These are phyloP conservation scores for Heptranchias perlo DNA, from an alignment of 2,113 vertebrate species.

Conservation along the genomic window DNA sequence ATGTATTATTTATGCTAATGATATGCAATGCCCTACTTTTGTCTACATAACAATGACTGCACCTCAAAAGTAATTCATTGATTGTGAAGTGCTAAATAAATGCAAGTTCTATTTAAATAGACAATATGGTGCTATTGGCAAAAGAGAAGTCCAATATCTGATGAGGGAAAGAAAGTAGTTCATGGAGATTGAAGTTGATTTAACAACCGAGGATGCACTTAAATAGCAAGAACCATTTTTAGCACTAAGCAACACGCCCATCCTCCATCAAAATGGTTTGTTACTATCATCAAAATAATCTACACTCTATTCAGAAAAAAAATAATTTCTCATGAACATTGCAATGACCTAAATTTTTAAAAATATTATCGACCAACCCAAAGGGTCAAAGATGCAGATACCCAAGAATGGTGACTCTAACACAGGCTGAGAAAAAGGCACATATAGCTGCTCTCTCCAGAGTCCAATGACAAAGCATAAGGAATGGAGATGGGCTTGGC, in stretches of 20 bases:
- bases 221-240: not conserved
- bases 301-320: not conserved
- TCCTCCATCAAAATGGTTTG: not conserved
- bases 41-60: not conserved
- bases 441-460: not conserved
- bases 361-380: not conserved
- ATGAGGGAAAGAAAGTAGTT: not conserved
- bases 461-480: too few species aligned
- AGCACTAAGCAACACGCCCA: not conserved
- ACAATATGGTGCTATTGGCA: not conserved
- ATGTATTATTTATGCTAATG: not conserved
- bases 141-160: not conserved
- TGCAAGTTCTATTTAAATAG: not conserved
- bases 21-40: not conserved
- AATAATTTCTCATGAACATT: not conserved
- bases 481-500: not conserved
- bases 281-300: not conserved
- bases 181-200: not conserved
- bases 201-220: not conserved
- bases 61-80: not conserved
- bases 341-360: not conserved
- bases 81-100: not conserved
- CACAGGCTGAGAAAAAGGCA: not conserved
- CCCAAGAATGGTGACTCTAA: not conserved
- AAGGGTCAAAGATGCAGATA: not conserved